Base-by-base conservation (phyloP, 92 coral and sea anemone genomes). In the Porites evermanni region DNA sequence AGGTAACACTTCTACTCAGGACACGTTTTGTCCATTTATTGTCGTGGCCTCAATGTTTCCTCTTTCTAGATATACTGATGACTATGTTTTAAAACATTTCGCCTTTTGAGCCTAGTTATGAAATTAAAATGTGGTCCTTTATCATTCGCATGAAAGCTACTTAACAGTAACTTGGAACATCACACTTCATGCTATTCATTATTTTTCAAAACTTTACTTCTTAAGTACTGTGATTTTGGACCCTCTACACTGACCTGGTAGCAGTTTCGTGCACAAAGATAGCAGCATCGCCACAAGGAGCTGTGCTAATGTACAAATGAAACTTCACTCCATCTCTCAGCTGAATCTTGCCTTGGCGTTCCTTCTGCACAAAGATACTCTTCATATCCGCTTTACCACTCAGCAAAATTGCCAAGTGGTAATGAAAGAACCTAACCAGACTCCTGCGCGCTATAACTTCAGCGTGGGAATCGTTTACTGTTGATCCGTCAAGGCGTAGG, bases 201-300 rank as follows among this genome's bases (percentile, higher is more conserved):
- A 14, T 56, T 56, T 56, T 8, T 56, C 61, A 56, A 56, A 7
- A 56, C 61, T 2, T 56, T 56, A 56, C 0, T 11, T 11, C 12
- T 2, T 56, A 12, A 56, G 16, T 11, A 11, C 16, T 56, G 61
- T 38, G 47, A 38, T 4, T 38, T 38, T 38, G 47, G 47, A 38
- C 47, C 47, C 47, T 38, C 47, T 4, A 38, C 13, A 81, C 1
- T 69, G 65, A 89, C 93, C 88, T 87, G 71, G 56, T 54, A 16
- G 26, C 19, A 65, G 74, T 51, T 2, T 92, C 94, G 77, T 89
- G 92, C n/a, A 92, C 94, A 90, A 94, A 96, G 78, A 96, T 81
- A 17, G 97, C 94, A 6, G 98, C 98, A 78, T 96, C 98, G 12
- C 98, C 98, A 88, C 98, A 96, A 12, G 98, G 98, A 17, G 98